Conservation (phyloP, 2,797 vertebrate genomes). For the Esox masquinongy region DNA sequence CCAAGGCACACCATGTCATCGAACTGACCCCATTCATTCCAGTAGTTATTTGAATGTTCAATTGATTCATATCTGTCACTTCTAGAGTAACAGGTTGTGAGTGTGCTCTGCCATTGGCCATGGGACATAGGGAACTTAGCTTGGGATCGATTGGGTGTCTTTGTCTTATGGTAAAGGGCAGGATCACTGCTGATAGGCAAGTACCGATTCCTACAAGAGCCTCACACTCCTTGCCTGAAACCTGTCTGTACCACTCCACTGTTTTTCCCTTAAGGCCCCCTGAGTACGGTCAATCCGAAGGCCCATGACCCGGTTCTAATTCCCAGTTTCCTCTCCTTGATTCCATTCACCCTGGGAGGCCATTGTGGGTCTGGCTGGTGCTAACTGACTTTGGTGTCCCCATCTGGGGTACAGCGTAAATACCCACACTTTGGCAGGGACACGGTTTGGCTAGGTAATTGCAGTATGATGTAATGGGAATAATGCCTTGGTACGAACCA, state of each 20-base stretch:
- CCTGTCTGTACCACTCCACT: constrained; percentile 12
- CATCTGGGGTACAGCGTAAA: background rate
- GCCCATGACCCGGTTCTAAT: constrained; percentile 36
- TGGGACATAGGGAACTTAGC: background rate
- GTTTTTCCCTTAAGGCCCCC: constrained; percentile 3
- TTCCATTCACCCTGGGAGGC: constrained; percentile 25
- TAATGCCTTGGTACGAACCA: background rate
- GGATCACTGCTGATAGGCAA: constrained; percentile 1
- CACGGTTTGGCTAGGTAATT: background rate
- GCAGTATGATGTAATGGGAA: background rate
- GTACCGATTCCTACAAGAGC: background rate
- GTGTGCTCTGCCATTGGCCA: background rate
- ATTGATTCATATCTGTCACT: constrained; percentile 7
- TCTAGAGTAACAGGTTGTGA: background rate
- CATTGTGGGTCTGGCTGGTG: constrained; percentile 31
- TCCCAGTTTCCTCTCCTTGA: constrained; percentile 37
- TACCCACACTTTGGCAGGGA: background rate
- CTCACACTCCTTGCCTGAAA: constrained; percentile 27
- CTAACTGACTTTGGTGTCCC: background rate
- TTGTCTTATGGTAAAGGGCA: background rate
- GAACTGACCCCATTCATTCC: constrained; percentile 7
- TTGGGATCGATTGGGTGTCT: background rate
- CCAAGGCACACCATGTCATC: background rate
- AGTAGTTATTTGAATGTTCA: background rate
- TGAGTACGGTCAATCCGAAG: constrained; percentile 6